phyloP scores from a whole-genome alignment of 2,888 invertebrate genomes.

The Hedya salicella region DNA sequence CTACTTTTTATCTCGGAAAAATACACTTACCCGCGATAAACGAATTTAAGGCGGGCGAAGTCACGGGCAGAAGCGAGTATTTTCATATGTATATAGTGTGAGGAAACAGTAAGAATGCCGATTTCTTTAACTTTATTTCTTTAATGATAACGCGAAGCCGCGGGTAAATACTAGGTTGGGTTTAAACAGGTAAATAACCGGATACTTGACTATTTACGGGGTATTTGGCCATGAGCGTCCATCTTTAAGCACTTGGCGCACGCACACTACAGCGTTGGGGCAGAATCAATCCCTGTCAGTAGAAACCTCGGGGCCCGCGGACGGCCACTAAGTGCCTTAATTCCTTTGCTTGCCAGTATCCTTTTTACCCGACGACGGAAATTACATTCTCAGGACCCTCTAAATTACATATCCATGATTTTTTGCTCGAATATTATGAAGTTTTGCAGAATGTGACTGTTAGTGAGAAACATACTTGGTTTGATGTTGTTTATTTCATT shows the following conservation, averaged over 20 bases:
- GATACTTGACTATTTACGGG: background rate
- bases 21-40: too few relatives aligned
- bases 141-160: too few relatives aligned
- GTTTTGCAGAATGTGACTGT: conserved; percentile 1
- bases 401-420: conserved; percentile 40
- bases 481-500: too few relatives aligned
- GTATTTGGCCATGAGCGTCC: background rate
- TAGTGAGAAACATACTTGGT: background rate
- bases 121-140: too few relatives aligned
- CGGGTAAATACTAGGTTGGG: too few relatives aligned
- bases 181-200: too few relatives aligned
- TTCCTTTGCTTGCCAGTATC: conserved; percentile 59
- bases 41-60: too few relatives aligned
- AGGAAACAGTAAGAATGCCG: too few relatives aligned
- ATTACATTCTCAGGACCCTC: conserved; percentile 53
- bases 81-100: too few relatives aligned
- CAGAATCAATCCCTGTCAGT: conserved; percentile 72
- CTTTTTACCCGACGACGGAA: conserved; percentile 60
- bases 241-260: conserved; percentile 18
- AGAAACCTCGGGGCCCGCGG: conserved; percentile 45
- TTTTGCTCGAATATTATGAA: conserved; percentile 22
- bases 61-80: too few relatives aligned
- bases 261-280: conserved; percentile 43
- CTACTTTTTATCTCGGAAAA: too few relatives aligned
- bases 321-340: conserved; percentile 71